Evolutionary conservation across 2,888 invertebrate species (phyloP).

Genomic region (Aspidapion aeneum): DNA sequence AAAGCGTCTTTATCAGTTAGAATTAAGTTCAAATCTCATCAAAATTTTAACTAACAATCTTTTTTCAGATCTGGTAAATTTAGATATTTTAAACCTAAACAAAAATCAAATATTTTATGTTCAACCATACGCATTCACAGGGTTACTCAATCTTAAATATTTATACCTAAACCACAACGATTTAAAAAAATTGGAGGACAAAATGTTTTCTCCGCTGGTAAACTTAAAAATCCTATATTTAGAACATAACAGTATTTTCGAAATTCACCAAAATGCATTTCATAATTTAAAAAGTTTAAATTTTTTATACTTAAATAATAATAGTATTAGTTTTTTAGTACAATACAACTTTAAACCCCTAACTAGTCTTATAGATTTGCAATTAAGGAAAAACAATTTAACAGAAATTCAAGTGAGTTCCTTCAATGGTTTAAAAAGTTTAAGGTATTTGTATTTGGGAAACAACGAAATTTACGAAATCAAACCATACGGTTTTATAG

Average conservation of each 20-base stretch:
- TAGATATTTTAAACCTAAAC: slow-evolving; percentile 45
- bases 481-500: slow-evolving; percentile 43
- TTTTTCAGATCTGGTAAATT: slow-evolving; percentile 43
- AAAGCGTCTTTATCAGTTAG: slow-evolving; percentile 40
- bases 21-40: slow-evolving; percentile 40
- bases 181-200: slow-evolving; percentile 42
- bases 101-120: slow-evolving; percentile 42
- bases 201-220: slow-evolving; percentile 42
- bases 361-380: slow-evolving; percentile 41
- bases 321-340: slow-evolving; percentile 41
- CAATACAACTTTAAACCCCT: slow-evolving; percentile 45
- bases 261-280: slow-evolving; percentile 46
- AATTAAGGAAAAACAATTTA: slow-evolving; percentile 43
- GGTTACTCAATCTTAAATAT: slow-evolving; percentile 43
- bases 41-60: slow-evolving; percentile 39
- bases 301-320: slow-evolving; percentile 44
- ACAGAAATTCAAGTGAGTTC: slow-evolving; percentile 42
- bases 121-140: slow-evolving; percentile 44
- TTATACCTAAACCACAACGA: slow-evolving; percentile 46
- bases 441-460: slow-evolving; percentile 44
- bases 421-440: slow-evolving; percentile 44
- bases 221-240: slow-evolving; percentile 45
- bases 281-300: slow-evolving; percentile 40
- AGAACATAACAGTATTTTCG: slow-evolving; percentile 45
- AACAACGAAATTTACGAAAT: slow-evolving; percentile 44